Base-by-base conservation (phyloP, 2,797 vertebrate species). In the Cyprinodon diabolis region DNA sequence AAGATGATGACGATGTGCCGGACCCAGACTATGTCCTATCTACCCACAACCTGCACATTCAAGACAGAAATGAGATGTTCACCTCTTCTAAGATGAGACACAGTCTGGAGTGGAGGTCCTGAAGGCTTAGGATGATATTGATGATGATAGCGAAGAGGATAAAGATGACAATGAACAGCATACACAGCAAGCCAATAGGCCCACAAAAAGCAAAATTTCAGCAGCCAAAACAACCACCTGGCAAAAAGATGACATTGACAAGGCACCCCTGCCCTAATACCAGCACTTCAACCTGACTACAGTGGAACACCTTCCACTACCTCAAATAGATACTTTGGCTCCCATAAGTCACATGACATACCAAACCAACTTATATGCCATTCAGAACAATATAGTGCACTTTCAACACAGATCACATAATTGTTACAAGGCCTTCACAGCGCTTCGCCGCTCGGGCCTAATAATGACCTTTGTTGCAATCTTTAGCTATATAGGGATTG, bases 211-310 rank as follows among this genome's bases (percentile, higher is more conserved):
- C 52, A 43, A 12, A 19, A 68, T 35, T 48, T 51, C 48, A 51
- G 48, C 66, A 68, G 66, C 48, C 68, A 69, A 37, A 21, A 21
- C 68, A 40, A 56, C 68, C 68, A 43, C 52, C 21, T 56, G 68
- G 68, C 52, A 55, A 19, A 43, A 69, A 55, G 37, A 14, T 45
- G 21, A 56, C 35, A 35, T 69, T 2, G 43, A 43, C 11, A 56
- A 69, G 0, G 2, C 68, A 54, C 19, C 68, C 37, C 52, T 69
- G 68, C 68, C 52, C 43, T 51, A 45, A 37, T 47, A 47, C 4
- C 45, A 47, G 45, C 45, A 47, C 45, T 47, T 47, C 45, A 7
- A 47, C 45, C 45, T 47, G 45, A 47, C 45, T 47, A 7, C 4
- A 47, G 1, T 5, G 4, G 11, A 6, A 5, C 1, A 6, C 45